Evolutionary conservation across 2,113 vertebrate species (phyloP).

Genomic region (Alethe castanea): DNA sequence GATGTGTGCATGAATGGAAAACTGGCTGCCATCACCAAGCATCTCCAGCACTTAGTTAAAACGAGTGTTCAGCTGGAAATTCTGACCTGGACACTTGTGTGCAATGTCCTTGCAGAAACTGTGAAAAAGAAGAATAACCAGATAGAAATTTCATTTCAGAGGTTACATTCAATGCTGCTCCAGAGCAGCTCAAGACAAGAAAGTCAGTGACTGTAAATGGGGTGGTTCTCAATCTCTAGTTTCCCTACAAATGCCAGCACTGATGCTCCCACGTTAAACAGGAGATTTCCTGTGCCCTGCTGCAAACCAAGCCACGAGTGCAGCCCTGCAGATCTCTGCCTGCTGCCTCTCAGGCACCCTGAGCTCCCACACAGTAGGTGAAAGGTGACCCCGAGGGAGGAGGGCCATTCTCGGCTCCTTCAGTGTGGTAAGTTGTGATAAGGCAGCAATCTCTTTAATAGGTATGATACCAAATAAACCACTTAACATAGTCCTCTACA

Average conservation of each 20-base stretch:
- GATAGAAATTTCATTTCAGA: neutral
- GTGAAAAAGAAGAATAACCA: neutral
- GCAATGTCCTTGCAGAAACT: neutral
- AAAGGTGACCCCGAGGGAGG: neutral
- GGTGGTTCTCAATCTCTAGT: neutral
- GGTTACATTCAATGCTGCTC: neutral
- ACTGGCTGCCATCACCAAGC: neutral
- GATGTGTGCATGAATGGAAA: neutral
- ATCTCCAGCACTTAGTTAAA: neutral
- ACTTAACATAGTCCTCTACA: neutral
- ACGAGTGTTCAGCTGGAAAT: fast-evolving
- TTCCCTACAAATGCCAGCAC: neutral
- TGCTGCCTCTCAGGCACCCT: neutral
- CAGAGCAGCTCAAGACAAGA: neutral
- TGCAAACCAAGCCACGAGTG: neutral
- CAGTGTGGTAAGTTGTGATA: neutral
- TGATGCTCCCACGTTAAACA: neutral
- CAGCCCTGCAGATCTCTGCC: neutral
- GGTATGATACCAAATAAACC: conserved; percentile 9
- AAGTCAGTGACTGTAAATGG: neutral
- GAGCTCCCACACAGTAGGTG: neutral
- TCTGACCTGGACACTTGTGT: neutral
- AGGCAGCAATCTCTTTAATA: conserved; percentile 1
- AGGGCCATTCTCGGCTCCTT: neutral
- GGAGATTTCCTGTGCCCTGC: neutral